Conservation (phyloP, 2,797 vertebrate species). For the Fistularia commersonii region DNA sequence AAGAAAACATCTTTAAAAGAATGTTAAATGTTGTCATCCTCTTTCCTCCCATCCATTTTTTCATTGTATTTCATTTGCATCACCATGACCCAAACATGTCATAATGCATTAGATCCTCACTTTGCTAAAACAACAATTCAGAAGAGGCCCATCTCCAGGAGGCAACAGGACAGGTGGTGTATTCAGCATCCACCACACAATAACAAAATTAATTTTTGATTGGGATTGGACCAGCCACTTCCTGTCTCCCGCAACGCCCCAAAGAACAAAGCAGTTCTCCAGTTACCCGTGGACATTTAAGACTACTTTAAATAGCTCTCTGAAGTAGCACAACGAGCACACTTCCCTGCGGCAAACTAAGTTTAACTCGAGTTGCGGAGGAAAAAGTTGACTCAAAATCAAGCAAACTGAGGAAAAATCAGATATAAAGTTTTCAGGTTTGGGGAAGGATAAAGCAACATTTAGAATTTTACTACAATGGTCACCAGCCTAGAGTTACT, state of each 20-base stretch:
- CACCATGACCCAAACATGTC: slow-evolving; percentile 54
- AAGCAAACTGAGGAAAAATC: slow-evolving; percentile 13
- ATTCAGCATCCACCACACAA: slow-evolving; percentile 47
- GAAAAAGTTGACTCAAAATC: slow-evolving; percentile 23
- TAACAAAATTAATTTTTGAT: slow-evolving; percentile 72
- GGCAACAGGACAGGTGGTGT: slow-evolving; percentile 41
- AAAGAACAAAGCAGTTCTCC: slow-evolving; percentile 54
- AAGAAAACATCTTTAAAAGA: slow-evolving; percentile 3
- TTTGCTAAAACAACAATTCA: slow-evolving; percentile 31
- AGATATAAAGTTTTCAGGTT: too few species aligned
- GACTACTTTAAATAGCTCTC: slow-evolving; percentile 34
- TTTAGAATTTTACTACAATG: background rate
- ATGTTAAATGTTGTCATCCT: slow-evolving; percentile 3
- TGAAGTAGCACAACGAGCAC: slow-evolving; percentile 6
- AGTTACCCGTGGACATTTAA: slow-evolving; percentile 28
- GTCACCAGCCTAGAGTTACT: too few species aligned
- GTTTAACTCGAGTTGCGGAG: slow-evolving; percentile 10
- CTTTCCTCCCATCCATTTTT: slow-evolving; percentile 2
- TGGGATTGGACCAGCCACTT: slow-evolving; percentile 38
- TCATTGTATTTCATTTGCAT: slow-evolving; percentile 14
- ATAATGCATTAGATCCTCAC: slow-evolving; percentile 37
- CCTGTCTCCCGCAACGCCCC: slow-evolving; percentile 44
- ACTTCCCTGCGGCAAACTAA: slow-evolving; percentile 13
- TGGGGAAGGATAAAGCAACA: too few species aligned
- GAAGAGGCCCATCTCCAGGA: slow-evolving; percentile 33